phyloP scores from a whole-genome alignment of 1,140 invertebrate genomes.

The Pseudomyrmex sp. region DNA sequence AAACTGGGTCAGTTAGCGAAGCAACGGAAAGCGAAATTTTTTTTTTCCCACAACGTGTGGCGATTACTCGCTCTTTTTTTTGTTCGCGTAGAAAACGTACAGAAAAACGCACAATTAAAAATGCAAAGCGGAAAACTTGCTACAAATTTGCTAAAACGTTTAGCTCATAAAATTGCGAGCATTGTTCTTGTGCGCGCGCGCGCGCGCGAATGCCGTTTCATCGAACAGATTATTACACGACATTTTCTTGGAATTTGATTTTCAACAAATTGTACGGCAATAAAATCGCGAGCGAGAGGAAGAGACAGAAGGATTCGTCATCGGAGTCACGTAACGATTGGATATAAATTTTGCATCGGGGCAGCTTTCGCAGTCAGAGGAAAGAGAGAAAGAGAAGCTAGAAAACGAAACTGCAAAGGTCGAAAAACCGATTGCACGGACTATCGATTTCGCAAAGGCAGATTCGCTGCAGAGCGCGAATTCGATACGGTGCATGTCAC shows the following conservation, averaged over 20 bases:
- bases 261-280: slow-evolving; percentile 18
- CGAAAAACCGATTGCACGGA: slow-evolving; percentile 2
- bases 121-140: no score
- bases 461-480: slow-evolving; percentile 1
- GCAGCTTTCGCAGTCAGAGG: neutral
- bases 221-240: neutral
- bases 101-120: no score
- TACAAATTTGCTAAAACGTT: no score
- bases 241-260: neutral
- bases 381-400: no score
- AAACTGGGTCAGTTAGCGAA: no score
- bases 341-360: slow-evolving; percentile 33
- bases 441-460: slow-evolving; percentile 15
- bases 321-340: slow-evolving; percentile 35
- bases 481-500: slow-evolving; percentile 29
- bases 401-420: neutral
- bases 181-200: neutral
- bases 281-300: slow-evolving; percentile 17
- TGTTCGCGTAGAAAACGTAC: no score
- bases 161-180: neutral
- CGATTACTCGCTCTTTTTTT: no score
- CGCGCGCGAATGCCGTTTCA: neutral
- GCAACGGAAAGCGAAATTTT: no score
- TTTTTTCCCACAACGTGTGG: no score
- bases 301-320: slow-evolving; percentile 40